Evolutionary conservation across 2,113 vertebrate genomes (phyloP).

Genomic region (Camelus bactrianus): DNA sequence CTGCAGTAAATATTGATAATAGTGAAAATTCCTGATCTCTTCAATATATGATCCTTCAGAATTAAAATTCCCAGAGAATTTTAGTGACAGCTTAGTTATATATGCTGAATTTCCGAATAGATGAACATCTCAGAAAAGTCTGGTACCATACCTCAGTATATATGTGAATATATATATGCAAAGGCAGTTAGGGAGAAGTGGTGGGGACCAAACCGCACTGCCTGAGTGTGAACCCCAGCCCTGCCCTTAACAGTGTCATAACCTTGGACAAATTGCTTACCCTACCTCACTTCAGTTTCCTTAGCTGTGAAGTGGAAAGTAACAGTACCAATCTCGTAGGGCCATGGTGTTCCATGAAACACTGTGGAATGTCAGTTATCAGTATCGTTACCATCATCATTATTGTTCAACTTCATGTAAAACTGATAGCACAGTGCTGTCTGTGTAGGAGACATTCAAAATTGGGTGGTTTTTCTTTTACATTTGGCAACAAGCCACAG

Average conservation of each 20-base stretch:
- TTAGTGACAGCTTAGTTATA: not conserved
- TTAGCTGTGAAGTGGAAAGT: not conserved
- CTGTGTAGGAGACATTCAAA: not conserved
- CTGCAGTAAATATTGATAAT: constrained; percentile 38
- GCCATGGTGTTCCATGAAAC: not conserved
- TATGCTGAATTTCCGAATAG: not conserved
- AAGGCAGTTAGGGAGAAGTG: not conserved
- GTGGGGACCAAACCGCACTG: not conserved
- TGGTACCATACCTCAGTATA: not conserved
- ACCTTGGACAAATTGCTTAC: not conserved
- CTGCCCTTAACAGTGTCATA: not conserved
- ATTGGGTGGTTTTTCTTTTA: not conserved
- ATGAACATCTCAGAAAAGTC: not conserved
- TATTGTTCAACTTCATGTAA: not conserved
- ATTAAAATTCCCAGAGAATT: constrained; percentile 7
- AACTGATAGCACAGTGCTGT: not conserved
- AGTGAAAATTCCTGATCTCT: not conserved
- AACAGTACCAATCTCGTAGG: not conserved
- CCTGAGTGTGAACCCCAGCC: not conserved
- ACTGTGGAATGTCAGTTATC: not conserved
- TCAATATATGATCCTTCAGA: not conserved
- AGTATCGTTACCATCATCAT: not conserved
- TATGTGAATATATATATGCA: not conserved
- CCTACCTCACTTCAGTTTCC: not conserved
- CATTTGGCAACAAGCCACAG: constrained; percentile 16